Base-by-base conservation (phyloP, 2,888 invertebrate species). In the Cerceris ruficornis region DNA sequence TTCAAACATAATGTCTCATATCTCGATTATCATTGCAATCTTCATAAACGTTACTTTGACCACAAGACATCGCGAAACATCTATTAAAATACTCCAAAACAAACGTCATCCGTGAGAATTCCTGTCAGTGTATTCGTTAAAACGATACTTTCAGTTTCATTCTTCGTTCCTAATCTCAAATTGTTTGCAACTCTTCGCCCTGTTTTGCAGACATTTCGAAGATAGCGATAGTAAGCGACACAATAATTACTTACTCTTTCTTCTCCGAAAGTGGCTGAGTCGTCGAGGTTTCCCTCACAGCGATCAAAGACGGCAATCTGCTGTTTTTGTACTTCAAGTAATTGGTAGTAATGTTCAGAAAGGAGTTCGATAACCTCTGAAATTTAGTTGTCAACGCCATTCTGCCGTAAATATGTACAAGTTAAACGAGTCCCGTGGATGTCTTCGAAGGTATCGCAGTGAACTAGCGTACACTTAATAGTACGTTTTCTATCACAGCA, bases 321-420 rank as follows among this genome's bases (percentile, higher is more conserved):
- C 60, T 65, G 52, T 14, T 60, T 28, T 67, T 73, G 8, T 17
- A 70, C 17, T 66, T 83, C 28, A 52, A 73, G 28, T 67, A 71
- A 65, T 60, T 64, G 2, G 49, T 61, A 54, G 66, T 75, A 28
- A 76, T 59, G 49, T 68, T 60, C 54, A 77, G 46, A 55, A 84
- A 49, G 11, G 77, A 57, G 14, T 67, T 84, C 57, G 85, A 75
- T 1, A 88, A 61, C 46, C 62, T 82, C 49, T 82, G 77, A n/a
- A 89, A 74, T 73, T 82, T 85, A 39, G 81, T 84, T 42, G 83
- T 74, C 58, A 88, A 67, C 62, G 89, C 89, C 89, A 89, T 89
- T 75, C n/a, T 74, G 39, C 28, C 41, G 43, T 70, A 15, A 39
- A 52, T 60, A 52, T 68, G 58, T 42, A 71, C 60, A 43, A 42